A percentile compares a stretch with the other conserved stretches of the same genome.
Evolutionary conservation across 2,113 vertebrate species (phyloP).

Genomic region (Microcebus lehilahytsara): DNA sequence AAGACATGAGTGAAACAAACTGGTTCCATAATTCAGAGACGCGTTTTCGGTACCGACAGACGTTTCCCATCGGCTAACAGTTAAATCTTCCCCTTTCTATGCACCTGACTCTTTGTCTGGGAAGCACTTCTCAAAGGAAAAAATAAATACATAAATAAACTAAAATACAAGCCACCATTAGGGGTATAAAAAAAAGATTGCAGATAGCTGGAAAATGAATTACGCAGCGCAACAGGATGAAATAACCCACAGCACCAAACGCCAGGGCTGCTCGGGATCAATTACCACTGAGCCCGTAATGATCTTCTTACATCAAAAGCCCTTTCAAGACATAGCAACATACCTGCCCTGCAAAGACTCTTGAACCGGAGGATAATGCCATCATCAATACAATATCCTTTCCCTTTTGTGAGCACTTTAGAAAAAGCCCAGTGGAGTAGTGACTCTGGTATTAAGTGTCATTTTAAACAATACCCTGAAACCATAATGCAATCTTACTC

Average conservation of each 20-base stretch:
- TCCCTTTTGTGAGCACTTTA: slow-evolving; percentile 88
- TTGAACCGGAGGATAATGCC: slow-evolving; percentile 89
- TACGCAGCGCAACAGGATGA: slow-evolving; percentile 20
- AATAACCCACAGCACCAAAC: slow-evolving; percentile 66
- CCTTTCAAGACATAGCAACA: slow-evolving; percentile 85
- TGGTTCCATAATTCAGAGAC: background rate
- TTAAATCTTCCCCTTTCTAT: background rate
- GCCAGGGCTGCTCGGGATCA: slow-evolving; percentile 84
- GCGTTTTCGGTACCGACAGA: slow-evolving; percentile 35
- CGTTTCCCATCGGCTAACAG: background rate
- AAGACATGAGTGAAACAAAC: slow-evolving; percentile 3
- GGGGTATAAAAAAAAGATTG: slow-evolving; percentile 68
- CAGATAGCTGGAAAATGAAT: slow-evolving; percentile 75
- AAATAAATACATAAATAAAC: background rate
- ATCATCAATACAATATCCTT: slow-evolving; percentile 88
- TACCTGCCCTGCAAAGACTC: slow-evolving; percentile 90
- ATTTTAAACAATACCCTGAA: slow-evolving; percentile 85
- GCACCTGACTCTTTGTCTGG: background rate
- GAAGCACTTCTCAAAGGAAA: slow-evolving; percentile 11
- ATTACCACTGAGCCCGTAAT: slow-evolving; percentile 91
- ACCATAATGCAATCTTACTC: slow-evolving; percentile 71
- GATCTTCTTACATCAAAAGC: slow-evolving; percentile 91
- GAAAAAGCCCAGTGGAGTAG: slow-evolving; percentile 81
- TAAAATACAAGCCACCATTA: slow-evolving; percentile 66
- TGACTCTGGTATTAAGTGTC: slow-evolving; percentile 87